phyloP scores from a whole-genome alignment of 2,113 vertebrate species.

The Jaculus jaculus region DNA sequence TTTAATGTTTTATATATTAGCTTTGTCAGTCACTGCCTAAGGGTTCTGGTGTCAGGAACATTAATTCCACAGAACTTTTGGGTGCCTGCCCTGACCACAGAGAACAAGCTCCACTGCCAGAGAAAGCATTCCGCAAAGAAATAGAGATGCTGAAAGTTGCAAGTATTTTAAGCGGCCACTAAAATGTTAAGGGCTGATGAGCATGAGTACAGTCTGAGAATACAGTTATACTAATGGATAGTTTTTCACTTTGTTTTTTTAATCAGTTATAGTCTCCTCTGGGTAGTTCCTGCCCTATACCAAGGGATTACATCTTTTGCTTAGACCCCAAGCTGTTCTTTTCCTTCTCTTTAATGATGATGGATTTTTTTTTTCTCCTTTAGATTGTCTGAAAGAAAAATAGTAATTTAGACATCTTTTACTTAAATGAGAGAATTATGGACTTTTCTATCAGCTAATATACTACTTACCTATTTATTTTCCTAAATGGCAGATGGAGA shows the following conservation, averaged over 20 bases:
- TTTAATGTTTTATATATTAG: not conserved
- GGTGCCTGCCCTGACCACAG: not conserved
- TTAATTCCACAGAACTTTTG: not conserved
- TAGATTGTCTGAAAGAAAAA: not conserved
- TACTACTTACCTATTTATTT: not conserved
- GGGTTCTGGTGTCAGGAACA: not conserved
- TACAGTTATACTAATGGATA: not conserved
- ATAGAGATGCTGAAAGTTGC: not conserved
- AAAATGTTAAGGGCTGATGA: not conserved
- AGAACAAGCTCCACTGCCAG: not conserved
- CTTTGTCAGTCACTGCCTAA: not conserved
- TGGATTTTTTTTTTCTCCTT: not conserved
- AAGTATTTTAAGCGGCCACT: not conserved
- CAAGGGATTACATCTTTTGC: not conserved
- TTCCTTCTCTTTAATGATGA: not conserved
- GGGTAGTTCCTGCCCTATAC: not conserved
- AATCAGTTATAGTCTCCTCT: not conserved
- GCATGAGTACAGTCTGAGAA: not conserved
- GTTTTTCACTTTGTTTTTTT: not conserved
- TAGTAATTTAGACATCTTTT: not conserved
- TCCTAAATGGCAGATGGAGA: not conserved
- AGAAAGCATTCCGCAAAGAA: not conserved
- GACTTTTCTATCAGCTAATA: not conserved
- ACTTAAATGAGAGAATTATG: not conserved
- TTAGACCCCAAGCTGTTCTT: not conserved